Conservation (phyloP, 2,888 invertebrate genomes). For the Antitype chi region DNA sequence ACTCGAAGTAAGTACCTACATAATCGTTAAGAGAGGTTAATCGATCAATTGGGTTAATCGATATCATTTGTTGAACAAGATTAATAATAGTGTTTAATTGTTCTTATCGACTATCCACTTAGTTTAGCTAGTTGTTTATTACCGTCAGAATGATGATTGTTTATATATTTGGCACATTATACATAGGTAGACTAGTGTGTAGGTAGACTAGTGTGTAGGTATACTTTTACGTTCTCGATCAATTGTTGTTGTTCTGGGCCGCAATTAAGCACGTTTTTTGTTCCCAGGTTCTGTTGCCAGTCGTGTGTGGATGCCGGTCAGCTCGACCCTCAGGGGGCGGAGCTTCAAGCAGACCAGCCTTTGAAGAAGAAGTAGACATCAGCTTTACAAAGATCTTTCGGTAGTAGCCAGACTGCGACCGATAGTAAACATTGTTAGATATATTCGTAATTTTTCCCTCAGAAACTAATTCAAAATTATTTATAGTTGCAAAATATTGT, state of each 20-base stretch:
- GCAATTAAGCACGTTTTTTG: constrained; percentile 4
- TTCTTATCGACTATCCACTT: constrained; percentile 11
- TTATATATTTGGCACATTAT: constrained; percentile 7
- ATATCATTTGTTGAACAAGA: constrained; percentile 29
- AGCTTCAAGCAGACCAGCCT: constrained; percentile 78
- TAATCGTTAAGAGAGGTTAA: constrained; percentile 33
- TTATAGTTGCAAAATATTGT: too few species aligned
- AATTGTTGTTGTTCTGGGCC: background rate
- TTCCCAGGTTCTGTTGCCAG: constrained; percentile 95
- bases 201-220: too few species aligned
- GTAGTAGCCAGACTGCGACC: constrained; percentile 54
- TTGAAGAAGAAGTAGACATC: constrained; percentile 71
- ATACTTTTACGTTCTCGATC: background rate
- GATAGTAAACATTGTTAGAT: constrained; percentile 19
- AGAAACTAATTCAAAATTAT: too few species aligned
- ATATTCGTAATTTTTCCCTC: background rate
- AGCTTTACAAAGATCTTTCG: constrained; percentile 43
- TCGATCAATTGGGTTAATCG: constrained; percentile 41
- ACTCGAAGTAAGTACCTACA: constrained; percentile 92
- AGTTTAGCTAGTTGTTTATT: constrained; percentile 1
- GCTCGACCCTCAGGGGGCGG: constrained; percentile 83
- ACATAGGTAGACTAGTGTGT: background rate
- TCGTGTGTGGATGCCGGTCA: constrained; percentile 97
- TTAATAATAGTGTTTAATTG: constrained; percentile 32
- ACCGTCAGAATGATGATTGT: background rate